Base-by-base conservation (phyloP, 2,888 invertebrate genomes). In the Hirtodrosophila alboralis region DNA sequence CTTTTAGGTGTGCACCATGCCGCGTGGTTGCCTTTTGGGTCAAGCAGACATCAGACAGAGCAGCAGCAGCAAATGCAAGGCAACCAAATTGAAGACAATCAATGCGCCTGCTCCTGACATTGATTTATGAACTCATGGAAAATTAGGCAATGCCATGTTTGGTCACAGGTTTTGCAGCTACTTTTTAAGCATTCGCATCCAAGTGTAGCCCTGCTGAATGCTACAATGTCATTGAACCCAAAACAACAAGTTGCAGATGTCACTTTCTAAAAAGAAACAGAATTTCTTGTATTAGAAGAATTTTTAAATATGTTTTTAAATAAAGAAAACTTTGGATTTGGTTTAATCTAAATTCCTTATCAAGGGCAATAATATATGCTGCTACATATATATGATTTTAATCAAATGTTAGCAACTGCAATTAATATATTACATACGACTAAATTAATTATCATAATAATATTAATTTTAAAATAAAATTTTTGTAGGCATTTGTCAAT, bases 131-230 rank as follows among this genome's bases (percentile, higher is more conserved):
- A 88, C 87, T 88, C 87, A 56, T 62, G 77, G 66, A 81, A 89
- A 88, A 88, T 89, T 88, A 89, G 87, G 88, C 84, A 86, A 77
- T 73, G 80, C 87, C 89, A 84, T 88, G 87, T 88, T 88, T 79
- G 85, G 86, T 53, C 73, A 87, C 51, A 61, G 74, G 36, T 56
- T 12, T 56, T 52, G 52, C 54, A 44, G 38, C 57, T 49, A 44
- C 44, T 57, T 53, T 23, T 48, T 31, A 44, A 75, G n/a, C 30
- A 58, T 57, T 48, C 16, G 31, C 37, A 31, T 10, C 52, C 13
- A 34, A 54, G 28, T 34, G 52, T 43, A 23, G 37, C 37, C n/a
- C n/a, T n/a, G n/a, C n/a, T n/a, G n/a, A n/a, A n/a, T 30, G 52
- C 18, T 37, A 26, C 1, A 6, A 49, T 38, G 68, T 73, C 68